Base-by-base conservation (phyloP, 1,140 invertebrate genomes). In the Apocrypta bakeri region DNA sequence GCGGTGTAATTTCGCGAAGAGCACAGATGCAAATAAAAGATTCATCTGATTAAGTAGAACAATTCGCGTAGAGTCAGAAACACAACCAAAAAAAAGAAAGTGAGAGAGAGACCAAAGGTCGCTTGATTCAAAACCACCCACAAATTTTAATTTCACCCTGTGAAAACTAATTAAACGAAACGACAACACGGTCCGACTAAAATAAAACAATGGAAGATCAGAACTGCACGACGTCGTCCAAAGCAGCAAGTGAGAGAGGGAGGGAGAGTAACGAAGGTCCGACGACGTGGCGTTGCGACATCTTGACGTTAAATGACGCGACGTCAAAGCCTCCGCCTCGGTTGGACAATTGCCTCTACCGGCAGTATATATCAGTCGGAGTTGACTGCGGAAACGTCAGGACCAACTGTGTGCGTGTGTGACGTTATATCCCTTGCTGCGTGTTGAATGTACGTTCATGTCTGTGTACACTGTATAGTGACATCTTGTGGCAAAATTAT, bases 291-390 rank as follows among this genome's bases (percentile, higher is more conserved):
- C 64, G 68, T 27, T 48, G 40, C 37, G 68, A 17, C 48, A 48
- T 75, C 73, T 75, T 75, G 73, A 56, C 73, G 25, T 73, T 40
- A 73, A 73, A 73, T 73, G 71, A 73, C 48, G 73, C 27, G 25
- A 56, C 73, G 48, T 75, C 73, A 75, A 75, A 75, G 73, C 25
- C 24, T 21, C n/a, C 71, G 37, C 25, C 73, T 9, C 27, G 33
- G 71, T n/a, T 21, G 37, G 71, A 75, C 73, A 61, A 75, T 75
- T 75, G 73, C 24, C 73, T 42, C 33, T 27, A 24, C 25, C n/a
- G 37, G 40, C 3, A 37, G 24, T 40, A 73, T 37, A 73, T 73
- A 73, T 48, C 71, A 73, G 71, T 48, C 71, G 37, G n/a, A 0
- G 37, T 37, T 21, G 71, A 27, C 48, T 75, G 25, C 48, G 48